Base-by-base conservation (phyloP, 2,888 invertebrate species). In the Carabus problematicus region DNA sequence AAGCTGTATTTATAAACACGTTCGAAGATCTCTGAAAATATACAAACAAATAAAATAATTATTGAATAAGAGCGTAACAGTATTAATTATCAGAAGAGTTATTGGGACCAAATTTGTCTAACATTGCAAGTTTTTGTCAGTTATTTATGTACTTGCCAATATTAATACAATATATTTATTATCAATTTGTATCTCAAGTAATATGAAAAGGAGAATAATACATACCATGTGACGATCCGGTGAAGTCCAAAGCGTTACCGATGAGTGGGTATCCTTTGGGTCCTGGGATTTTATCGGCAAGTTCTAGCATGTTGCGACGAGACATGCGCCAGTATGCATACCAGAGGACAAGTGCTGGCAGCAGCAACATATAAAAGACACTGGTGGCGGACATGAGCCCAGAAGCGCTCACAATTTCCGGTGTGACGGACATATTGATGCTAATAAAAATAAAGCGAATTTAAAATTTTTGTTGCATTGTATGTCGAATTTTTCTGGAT, bases 311-410 rank as follows among this genome's bases (percentile, higher is more conserved):
- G 76, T 88, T 89, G 45, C 88, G 85, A n/a, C 91, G 85, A 8
- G 91, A 91, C 75, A 91, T 82, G 58, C 88, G 86, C 89, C 91
- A 93, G 82, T 93, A 93, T 39, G 88, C 83, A 78, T 89, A 89
- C 86, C 89, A 92, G 59, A 93, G 84, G 2, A 88, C 80, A 42
- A 91, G 29, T 0, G 91, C 89, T 11, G 81, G 92, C 16, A 92
- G 79, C 56, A 93, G 82, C n/a, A 93, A 86, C 71, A 88, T 85
- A 75, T 91, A 88, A 79, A 93, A 92, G 71, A 92, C 82, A 74
- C 85, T 88, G 67, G 88, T 88, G 19, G 91, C 87, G 9, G 69
- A 58, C 62, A 69, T 59, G 7, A 74, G 11, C 12, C 54, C 19
- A 9, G 12, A 16, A 39, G 58, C 58, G 41, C 40, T 60, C 47